A percentile compares a stretch with the other conserved stretches of the same genome.
These are phyloP conservation scores for Antigone vipio DNA, from an alignment of 2,113 vertebrate genomes.

Conservation along the genomic window DNA sequence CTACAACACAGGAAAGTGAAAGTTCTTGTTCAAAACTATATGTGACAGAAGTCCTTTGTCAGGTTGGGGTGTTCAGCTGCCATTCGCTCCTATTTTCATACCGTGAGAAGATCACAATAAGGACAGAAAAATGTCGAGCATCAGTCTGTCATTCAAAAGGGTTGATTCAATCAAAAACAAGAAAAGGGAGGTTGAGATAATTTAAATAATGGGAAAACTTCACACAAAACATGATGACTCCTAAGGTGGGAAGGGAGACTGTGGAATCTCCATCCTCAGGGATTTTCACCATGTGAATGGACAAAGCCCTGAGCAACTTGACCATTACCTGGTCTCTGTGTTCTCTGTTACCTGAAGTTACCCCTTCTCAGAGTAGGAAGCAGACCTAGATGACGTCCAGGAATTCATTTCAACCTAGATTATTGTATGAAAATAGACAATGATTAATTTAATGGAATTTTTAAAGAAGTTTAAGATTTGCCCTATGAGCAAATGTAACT, in stretches of 20 bases:
- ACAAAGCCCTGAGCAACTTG: neutral
- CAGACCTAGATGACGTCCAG: neutral
- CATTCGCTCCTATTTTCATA: fast-evolving
- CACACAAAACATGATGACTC: neutral
- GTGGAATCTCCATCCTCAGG: neutral
- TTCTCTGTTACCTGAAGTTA: neutral
- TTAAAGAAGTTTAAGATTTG: neutral
- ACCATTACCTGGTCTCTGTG: no score
- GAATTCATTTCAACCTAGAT: neutral
- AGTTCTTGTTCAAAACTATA: neutral
- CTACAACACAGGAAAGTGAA: neutral
- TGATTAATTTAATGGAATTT: neutral
- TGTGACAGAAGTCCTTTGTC: neutral
- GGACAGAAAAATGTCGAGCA: neutral
- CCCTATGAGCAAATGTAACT: neutral
- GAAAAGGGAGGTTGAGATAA: neutral
- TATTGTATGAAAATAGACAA: neutral
- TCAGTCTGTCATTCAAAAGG: neutral
- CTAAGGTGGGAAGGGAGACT: neutral
- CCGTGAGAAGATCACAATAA: neutral
- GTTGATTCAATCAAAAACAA: neutral
- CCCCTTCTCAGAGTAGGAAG: neutral
- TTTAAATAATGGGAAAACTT: neutral
- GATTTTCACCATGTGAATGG: neutral
- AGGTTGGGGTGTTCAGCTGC: neutral